Evolutionary conservation across 2,797 vertebrate species (phyloP).

Genomic region (Falco cherrug): DNA sequence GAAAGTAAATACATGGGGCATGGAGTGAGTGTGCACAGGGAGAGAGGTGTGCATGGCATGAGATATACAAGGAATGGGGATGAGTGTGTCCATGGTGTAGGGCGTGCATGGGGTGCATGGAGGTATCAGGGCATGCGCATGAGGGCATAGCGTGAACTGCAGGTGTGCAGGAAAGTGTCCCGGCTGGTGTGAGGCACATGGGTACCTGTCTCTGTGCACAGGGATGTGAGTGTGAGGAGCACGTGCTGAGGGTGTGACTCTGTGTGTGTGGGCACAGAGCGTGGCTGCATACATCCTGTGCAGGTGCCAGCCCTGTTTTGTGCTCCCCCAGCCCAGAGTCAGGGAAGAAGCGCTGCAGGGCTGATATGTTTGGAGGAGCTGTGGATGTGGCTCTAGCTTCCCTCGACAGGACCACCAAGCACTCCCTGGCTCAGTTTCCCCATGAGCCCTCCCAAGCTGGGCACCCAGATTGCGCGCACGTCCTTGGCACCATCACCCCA

Average conservation of each 20-base stretch:
- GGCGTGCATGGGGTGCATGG: background rate
- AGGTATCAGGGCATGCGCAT: background rate
- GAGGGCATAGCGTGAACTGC: accelerated
- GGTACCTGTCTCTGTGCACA: background rate
- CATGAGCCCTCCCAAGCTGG: accelerated
- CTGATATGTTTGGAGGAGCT: background rate
- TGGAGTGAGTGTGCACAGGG: accelerated
- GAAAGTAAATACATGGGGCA: background rate
- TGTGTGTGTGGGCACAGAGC: background rate
- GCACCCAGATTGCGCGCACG: background rate
- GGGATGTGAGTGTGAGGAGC: background rate
- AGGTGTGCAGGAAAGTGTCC: background rate
- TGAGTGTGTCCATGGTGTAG: background rate
- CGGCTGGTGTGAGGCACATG: accelerated
- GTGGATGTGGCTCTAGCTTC: background rate
- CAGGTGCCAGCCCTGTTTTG: accelerated
- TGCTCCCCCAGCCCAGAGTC: background rate
- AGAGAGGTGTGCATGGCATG: background rate
- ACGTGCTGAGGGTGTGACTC: background rate
- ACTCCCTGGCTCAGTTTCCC: background rate
- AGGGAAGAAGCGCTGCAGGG: background rate
- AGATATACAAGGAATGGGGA: background rate
- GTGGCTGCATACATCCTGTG: accelerated
- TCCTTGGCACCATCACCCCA: background rate
- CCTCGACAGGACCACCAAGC: accelerated